Evolutionary conservation across 1,140 invertebrate genomes (phyloP).

Genomic region (Oedothorax gibbosus): DNA sequence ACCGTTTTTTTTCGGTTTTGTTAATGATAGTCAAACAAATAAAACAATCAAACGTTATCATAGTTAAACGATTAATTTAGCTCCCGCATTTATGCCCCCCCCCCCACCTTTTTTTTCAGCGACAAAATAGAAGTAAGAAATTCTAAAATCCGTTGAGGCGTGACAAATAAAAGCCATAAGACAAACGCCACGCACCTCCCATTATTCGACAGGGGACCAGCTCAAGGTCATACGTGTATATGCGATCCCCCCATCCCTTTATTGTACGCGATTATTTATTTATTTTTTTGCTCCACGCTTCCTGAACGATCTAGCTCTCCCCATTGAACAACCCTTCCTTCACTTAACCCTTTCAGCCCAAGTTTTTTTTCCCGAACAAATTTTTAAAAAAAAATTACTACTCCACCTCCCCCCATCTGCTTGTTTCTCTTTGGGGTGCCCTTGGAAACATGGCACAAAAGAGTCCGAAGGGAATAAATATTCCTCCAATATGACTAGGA

Average conservation of each 20-base stretch:
- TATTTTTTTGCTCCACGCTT: slow-evolving; percentile 45
- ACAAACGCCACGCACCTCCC: slow-evolving; percentile 48
- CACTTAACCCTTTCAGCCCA: slow-evolving; percentile 60
- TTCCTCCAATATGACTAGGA: slow-evolving; percentile 56
- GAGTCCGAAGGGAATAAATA: slow-evolving; percentile 56
- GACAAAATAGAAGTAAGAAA: no score
- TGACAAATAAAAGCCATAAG: slow-evolving; percentile 40
- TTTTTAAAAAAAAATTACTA: slow-evolving; percentile 34
- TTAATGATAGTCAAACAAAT: no score
- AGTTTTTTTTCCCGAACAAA: slow-evolving; percentile 3
- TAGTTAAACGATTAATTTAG: background rate
- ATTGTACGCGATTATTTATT: slow-evolving; percentile 46
- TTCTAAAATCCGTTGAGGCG: slow-evolving; percentile 50
- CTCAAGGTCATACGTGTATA: slow-evolving; percentile 55
- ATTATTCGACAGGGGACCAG: slow-evolving; percentile 51
- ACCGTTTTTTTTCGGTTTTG: no score
- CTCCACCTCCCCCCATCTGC: slow-evolving; percentile 37
- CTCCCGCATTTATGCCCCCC: background rate
- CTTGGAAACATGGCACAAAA: slow-evolving; percentile 59
- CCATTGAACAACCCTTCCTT: slow-evolving; percentile 58
- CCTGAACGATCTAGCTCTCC: slow-evolving; percentile 53
- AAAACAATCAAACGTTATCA: no score
- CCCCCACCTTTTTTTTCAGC: no score
- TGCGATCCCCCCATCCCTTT: slow-evolving; percentile 36
- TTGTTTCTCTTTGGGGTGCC: slow-evolving; percentile 58